Evolutionary conservation across 2,797 vertebrate genomes (phyloP).

Genomic region (Sylvia borin): DNA sequence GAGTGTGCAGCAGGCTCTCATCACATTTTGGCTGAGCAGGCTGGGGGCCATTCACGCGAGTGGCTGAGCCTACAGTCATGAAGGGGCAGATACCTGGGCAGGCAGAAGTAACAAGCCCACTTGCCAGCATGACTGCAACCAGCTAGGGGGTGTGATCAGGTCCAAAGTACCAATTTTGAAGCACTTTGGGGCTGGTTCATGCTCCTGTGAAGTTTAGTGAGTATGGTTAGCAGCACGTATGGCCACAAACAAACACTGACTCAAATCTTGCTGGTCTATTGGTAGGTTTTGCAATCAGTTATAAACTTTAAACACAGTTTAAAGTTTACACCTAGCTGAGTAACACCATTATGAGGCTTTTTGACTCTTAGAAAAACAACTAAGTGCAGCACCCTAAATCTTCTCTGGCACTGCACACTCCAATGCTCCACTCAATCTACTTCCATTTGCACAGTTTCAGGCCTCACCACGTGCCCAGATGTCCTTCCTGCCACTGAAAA

Average conservation of each 20-base stretch:
- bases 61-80: neutral
- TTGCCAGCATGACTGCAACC: neutral
- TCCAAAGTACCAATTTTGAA: neutral
- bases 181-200: neutral
- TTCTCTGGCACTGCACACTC: neutral
- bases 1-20: neutral
- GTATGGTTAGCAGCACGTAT: neutral
- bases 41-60: fast-evolving
- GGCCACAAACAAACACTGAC: neutral
- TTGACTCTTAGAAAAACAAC: neutral
- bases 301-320: neutral
- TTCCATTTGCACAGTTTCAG: neutral
- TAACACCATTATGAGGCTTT: neutral
- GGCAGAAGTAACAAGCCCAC: neutral
- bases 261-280: neutral
- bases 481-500: neutral
- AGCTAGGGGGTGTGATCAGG: neutral
- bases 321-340: neutral
- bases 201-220: neutral
- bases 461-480: neutral
- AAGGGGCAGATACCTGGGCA: neutral
- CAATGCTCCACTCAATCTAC: neutral
- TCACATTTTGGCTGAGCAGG: neutral
- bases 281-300: neutral
- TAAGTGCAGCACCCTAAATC: neutral